Base-by-base conservation (phyloP, 1,140 invertebrate genomes). In the Sesamia nonagrioides region DNA sequence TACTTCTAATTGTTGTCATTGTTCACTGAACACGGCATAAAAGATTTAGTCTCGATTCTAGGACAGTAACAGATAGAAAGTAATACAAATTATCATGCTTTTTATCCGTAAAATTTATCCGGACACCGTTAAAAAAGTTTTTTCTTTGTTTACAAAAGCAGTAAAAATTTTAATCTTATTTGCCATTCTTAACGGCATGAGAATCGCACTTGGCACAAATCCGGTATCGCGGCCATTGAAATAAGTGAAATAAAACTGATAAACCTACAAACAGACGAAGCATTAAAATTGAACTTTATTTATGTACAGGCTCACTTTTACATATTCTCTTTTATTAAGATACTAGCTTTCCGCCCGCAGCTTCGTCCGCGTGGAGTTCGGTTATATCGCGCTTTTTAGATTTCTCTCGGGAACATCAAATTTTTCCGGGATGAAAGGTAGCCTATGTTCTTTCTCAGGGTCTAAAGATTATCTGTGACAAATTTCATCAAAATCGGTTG, bases 81-180 rank as follows among this genome's bases (percentile, higher is more conserved):
- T 73, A 58, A 37, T 40, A 52, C 21, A 37, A n/a, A 6, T 15
- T 21, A 15, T n/a, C 71, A 73, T 48, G 54, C 52, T 3, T 73
- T 40, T 73, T 42, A 73, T 73, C 50, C 50, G 11, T 73, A 58
- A 73, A n/a, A 73, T 73, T 72, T 11, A 45, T 33, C 48, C 66
- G 56, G 27, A 37, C 35, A 56, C 35, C 50, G n/a, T 56, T 52
- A n/a, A n/a, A 50, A 27, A 52, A 7, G 18, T 7, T 15, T 15
- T 69, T 52, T 35, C 17, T 66, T 17, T 1, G 33, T 6, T 37
- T 17, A 61, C 58, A 56, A 56, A 37, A 50, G 42, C 11, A 21
- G 4, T 9, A 18, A 56, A 7, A 50, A n/a, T 35, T 68, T 48
- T 48, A 27, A 73, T 58, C 18, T 35, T n/a, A 21, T 40, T 73